These are phyloP conservation scores for Teinopalpus imperialis DNA, from an alignment of 2,888 invertebrate species.

Conservation along the genomic window DNA sequence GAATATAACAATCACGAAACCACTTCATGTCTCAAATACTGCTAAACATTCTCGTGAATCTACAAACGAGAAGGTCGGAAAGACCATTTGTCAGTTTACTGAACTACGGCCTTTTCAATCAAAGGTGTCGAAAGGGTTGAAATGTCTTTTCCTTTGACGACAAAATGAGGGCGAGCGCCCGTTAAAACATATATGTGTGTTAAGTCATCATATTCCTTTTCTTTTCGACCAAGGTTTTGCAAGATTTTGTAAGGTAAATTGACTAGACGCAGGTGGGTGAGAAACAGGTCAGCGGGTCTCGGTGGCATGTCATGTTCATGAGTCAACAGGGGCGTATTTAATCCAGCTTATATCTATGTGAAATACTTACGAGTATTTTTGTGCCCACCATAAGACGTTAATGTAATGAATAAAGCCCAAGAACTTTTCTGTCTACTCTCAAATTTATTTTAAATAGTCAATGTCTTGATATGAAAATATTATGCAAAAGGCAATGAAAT, in stretches of 20 bases:
- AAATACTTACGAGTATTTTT: no score
- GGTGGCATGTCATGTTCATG: conserved; percentile 73
- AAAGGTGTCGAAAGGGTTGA: conserved; percentile 54
- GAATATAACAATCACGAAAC: no score
- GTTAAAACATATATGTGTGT: conserved; percentile 69
- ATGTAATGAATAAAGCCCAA: no score
- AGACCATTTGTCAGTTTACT: conserved; percentile 38
- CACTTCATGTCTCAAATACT: no score
- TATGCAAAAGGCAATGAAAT: no score
- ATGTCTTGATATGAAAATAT: no score
- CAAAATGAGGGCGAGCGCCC: conserved; percentile 63
- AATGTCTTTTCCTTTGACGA: conserved; percentile 52
- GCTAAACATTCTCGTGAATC: conserved; percentile 55
- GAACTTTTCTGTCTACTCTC: no score
- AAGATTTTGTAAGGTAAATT: conserved; percentile 76
- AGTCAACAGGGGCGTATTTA: conserved; percentile 61
- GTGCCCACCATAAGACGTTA: no score
- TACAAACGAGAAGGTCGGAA: conserved; percentile 42
- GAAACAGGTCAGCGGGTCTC: conserved; percentile 77
- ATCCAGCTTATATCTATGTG: no score
- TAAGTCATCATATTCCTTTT: conserved; percentile 75
- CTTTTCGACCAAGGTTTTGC: conserved; percentile 65
- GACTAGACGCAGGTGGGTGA: conserved; percentile 72
- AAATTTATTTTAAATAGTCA: no score
- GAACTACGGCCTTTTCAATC: conserved; percentile 56